A percentile compares a stretch with the other conserved stretches of the same genome.
Evolutionary conservation across 1,140 invertebrate species (phyloP).

Genomic region (Gonatopus flavifemur): DNA sequence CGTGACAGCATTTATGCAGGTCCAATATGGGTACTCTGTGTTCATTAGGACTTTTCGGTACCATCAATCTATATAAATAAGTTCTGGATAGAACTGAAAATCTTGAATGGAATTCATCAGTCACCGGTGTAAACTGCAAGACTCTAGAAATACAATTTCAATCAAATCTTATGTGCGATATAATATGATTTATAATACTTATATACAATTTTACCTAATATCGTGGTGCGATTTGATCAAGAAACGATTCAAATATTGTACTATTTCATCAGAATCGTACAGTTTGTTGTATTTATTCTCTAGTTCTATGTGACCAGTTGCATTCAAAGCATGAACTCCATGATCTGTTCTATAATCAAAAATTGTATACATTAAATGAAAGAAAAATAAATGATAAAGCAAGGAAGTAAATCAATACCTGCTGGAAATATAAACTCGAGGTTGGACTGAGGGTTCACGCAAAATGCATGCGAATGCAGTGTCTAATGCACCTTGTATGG

Average conservation of each 20-base stretch:
- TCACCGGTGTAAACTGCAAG: constrained; percentile 60
- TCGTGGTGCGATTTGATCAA: constrained; percentile 58
- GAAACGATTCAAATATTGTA: constrained; percentile 61
- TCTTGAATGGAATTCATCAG: constrained; percentile 64
- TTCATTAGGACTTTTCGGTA: constrained; percentile 39
- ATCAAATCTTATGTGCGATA: neutral
- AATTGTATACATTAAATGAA: constrained; percentile 13
- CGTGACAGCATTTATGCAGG: constrained; percentile 9
- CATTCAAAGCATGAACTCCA: constrained; percentile 70
- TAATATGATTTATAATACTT: constrained; percentile 9
- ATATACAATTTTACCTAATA: constrained; percentile 41
- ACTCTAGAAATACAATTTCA: constrained; percentile 52
- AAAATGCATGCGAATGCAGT: constrained; percentile 56
- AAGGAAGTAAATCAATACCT: constrained; percentile 54
- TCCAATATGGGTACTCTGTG: constrained; percentile 39
- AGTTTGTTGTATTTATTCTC: constrained; percentile 47
- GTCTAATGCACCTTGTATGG: constrained; percentile 69
- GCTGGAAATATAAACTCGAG: constrained; percentile 63
- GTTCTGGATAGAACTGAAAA: constrained; percentile 62
- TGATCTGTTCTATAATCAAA: constrained; percentile 67
- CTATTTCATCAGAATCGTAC: constrained; percentile 56
- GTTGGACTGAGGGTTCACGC: constrained; percentile 51
- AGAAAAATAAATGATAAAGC: constrained; percentile 11
- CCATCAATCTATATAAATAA: constrained; percentile 68
- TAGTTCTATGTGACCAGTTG: constrained; percentile 68